A percentile compares a stretch with the other conserved stretches of the same genome.
Conservation (phyloP, 2,888 invertebrate species). For the Griposia aprilina region DNA sequence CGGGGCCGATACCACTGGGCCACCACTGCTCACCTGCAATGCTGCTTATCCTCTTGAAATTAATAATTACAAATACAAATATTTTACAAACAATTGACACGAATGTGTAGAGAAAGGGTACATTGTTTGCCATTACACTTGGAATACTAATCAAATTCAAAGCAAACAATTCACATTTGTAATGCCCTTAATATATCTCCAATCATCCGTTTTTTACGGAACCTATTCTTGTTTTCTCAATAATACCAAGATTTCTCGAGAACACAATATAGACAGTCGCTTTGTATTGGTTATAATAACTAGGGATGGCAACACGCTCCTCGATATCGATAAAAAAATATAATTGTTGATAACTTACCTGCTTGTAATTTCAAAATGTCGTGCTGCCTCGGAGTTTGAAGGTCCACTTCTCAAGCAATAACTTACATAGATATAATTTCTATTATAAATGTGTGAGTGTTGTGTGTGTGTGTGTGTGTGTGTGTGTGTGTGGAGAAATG, state of each 20-base stretch:
- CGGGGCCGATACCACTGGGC: too few relatives aligned
- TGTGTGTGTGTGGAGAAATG: too few relatives aligned
- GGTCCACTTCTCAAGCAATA: neutral
- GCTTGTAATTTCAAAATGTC: neutral
- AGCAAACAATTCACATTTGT: conserved; percentile 9
- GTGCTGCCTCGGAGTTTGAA: neutral
- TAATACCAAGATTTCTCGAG: conserved; percentile 64
- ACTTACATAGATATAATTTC: neutral
- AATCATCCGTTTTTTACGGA: conserved; percentile 49
- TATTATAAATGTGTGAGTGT: neutral
- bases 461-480: neutral
- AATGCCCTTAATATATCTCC: conserved; percentile 20
- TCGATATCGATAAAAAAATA: conserved; percentile 30
- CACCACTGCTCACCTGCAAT: too few relatives aligned
- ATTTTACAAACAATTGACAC: neutral
- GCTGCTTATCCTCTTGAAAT: neutral
- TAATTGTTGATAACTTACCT: too few relatives aligned
- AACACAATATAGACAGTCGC: conserved; percentile 64
- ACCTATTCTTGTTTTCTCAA: conserved; percentile 58
- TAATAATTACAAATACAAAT: too few relatives aligned
- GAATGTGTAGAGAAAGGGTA: neutral
- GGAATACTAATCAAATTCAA: conserved; percentile 16
- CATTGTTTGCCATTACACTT: neutral
- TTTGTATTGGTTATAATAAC: conserved; percentile 70
- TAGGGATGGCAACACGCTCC: conserved; percentile 48